phyloP scores from a whole-genome alignment of 2,888 invertebrate genomes.

The Lumbricus terrestris region DNA sequence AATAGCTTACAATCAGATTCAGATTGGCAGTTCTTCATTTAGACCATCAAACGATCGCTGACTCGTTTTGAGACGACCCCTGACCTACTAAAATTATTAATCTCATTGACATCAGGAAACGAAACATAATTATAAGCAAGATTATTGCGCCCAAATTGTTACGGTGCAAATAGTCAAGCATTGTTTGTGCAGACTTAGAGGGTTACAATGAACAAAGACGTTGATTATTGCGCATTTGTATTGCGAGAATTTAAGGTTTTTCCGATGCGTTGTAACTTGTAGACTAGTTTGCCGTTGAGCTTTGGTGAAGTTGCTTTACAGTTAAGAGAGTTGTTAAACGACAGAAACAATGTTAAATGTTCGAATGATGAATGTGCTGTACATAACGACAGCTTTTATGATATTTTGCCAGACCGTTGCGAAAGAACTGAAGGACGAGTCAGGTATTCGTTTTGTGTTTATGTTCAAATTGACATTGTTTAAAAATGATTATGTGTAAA shows the following conservation, averaged over 20 bases:
- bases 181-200: not conserved
- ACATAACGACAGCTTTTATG: not conserved
- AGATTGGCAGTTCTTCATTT: not conserved
- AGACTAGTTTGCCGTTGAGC: not conserved
- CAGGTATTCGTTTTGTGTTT: not conserved
- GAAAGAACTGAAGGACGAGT: not conserved
- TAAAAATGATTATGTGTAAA: not conserved
- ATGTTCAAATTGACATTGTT: not conserved
- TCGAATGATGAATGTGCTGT: not conserved
- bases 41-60: not conserved
- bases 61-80: not conserved
- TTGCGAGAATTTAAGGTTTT: not conserved
- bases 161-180: not conserved
- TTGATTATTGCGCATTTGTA: not conserved
- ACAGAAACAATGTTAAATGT: not conserved
- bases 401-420: not conserved
- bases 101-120: not conserved
- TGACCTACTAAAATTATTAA: not conserved
- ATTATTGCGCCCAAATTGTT: not conserved
- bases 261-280: not conserved
- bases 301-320: not conserved
- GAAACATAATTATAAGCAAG: not conserved
- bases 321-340: not conserved
- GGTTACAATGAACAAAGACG: not conserved
- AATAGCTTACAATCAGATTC: not conserved